phyloP scores from a whole-genome alignment of 2,113 vertebrate genomes.

The Rutilus rutilus region DNA sequence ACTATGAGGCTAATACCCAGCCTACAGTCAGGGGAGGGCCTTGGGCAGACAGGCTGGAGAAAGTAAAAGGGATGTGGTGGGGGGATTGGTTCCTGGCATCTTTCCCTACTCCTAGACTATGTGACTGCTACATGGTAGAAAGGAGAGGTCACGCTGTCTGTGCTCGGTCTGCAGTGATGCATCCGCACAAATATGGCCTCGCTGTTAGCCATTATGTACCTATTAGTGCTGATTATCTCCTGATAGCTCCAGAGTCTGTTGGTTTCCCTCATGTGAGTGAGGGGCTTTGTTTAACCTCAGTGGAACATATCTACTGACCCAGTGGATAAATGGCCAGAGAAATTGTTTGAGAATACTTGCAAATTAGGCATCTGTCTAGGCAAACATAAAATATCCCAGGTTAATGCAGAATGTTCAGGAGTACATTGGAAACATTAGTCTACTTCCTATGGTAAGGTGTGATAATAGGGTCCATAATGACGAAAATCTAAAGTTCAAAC shows the following conservation, averaged over 20 bases:
- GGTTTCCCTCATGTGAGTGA: constrained; percentile 94
- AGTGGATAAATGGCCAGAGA: constrained; percentile 55
- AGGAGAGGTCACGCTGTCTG: constrained; percentile 82
- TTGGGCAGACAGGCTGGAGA: constrained; percentile 31
- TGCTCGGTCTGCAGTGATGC: constrained; percentile 85
- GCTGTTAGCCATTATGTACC: constrained; percentile 96
- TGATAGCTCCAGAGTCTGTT: constrained; percentile 89
- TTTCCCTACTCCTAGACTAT: constrained; percentile 63
- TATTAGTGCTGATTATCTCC: constrained; percentile 98
- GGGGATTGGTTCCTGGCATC: constrained; percentile 64
- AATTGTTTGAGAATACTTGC: background rate
- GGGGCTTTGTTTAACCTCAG: constrained; percentile 93
- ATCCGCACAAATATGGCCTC: constrained; percentile 86
- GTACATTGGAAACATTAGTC: background rate
- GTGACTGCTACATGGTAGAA: constrained; percentile 72
- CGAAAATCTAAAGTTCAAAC: background rate
- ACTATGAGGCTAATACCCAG: constrained; percentile 22
- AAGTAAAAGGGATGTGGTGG: constrained; percentile 35
- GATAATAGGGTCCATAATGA: background rate
- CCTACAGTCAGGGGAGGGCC: constrained; percentile 32
- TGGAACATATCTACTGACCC: constrained; percentile 73
- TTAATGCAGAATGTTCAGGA: background rate
- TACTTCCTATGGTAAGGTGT: background rate
- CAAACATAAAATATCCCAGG: background rate
- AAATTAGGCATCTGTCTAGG: background rate